Percentiles rank a stretch among this genome's conserved stretches.
These are phyloP conservation scores for Tragelaphus scriptus DNA, from an alignment of 2,113 vertebrate species.

Conservation along the genomic window DNA sequence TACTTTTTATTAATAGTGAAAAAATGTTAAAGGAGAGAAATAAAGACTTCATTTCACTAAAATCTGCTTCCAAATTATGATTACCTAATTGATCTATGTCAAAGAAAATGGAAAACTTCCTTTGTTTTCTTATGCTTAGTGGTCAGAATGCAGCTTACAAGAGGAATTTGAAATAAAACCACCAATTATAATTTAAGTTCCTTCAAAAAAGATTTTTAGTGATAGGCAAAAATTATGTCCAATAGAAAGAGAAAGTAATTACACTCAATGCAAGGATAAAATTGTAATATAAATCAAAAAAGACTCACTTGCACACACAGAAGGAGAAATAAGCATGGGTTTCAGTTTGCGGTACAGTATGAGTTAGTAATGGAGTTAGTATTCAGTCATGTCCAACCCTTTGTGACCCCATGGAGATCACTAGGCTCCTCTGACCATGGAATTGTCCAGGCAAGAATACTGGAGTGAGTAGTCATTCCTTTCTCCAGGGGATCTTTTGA, in stretches of 20 bases:
- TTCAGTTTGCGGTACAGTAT: background rate
- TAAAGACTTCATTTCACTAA: background rate
- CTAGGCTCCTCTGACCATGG: background rate
- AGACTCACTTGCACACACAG: background rate
- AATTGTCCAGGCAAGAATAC: background rate
- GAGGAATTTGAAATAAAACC: background rate
- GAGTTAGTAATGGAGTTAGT: background rate
- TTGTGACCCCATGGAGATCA: background rate
- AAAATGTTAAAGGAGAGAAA: background rate
- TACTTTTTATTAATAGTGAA: background rate
- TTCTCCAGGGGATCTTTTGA: background rate
- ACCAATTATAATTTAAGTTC: background rate
- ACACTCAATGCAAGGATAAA: background rate
- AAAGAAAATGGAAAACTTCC: background rate
- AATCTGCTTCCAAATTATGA: background rate
- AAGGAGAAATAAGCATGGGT: background rate
- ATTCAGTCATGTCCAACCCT: background rate
- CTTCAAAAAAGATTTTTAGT: background rate
- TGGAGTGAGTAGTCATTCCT: background rate
- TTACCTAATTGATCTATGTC: background rate
- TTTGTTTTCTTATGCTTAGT: background rate
- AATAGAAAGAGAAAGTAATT: slow-evolving; percentile 12
- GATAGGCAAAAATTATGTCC: background rate
- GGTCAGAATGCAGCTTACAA: background rate
- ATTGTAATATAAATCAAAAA: background rate